Conservation (phyloP, 2,113 vertebrate species). For the Phalacrocorax brasilianus region DNA sequence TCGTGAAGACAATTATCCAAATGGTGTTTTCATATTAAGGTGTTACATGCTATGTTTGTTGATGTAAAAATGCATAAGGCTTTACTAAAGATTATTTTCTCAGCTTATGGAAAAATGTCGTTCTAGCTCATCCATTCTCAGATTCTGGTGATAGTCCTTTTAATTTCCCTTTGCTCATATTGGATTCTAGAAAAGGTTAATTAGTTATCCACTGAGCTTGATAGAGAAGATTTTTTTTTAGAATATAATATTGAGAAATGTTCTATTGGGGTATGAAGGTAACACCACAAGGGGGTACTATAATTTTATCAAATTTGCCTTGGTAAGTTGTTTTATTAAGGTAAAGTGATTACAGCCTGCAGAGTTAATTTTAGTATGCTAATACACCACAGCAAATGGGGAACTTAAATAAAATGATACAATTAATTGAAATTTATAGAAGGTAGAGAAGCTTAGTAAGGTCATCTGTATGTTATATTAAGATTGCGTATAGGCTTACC, state of each 20-base stretch:
- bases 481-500: conserved; percentile 19
- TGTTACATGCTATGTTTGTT: neutral
- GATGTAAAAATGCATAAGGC: neutral
- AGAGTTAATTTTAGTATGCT: conserved; percentile 80
- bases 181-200: conserved; percentile 72
- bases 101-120: conserved; percentile 2
- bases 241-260: conserved; percentile 50
- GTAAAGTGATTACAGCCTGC: conserved; percentile 74
- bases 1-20: neutral
- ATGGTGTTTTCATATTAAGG: neutral
- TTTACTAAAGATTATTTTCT: neutral
- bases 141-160: neutral
- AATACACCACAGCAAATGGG: conserved; percentile 73
- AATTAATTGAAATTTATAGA: conserved; percentile 74
- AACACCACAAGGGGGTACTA: conserved; percentile 75
- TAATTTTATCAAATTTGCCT: conserved; percentile 76
- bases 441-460: conserved; percentile 64
- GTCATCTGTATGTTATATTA: conserved; percentile 69
- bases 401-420: conserved; percentile 71
- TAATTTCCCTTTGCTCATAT: conserved; percentile 60
- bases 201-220: conserved; percentile 63
- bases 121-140: neutral
- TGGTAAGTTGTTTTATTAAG: conserved; percentile 69
- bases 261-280: conserved; percentile 71
- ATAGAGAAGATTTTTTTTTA: conserved; percentile 42